A percentile compares a stretch with the other conserved stretches of the same genome.
Conservation (phyloP, 2,797 vertebrate species). For the Galagoides demidoff region DNA sequence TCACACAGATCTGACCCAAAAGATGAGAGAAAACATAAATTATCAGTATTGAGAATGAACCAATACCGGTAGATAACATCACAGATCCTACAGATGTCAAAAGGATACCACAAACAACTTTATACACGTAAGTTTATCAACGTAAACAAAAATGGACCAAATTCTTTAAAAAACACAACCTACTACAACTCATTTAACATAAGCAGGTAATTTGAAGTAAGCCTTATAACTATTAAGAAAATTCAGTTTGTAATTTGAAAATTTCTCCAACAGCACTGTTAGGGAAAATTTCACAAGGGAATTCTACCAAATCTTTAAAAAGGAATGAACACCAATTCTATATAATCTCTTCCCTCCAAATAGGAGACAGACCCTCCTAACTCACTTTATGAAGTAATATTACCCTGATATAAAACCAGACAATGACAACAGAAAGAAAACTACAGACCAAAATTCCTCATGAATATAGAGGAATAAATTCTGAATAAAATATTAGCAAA, state of each 20-base stretch:
- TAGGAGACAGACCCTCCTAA: not conserved
- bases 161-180: slow-evolving; percentile 4
- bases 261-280: not conserved
- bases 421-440: not conserved
- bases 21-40: not conserved
- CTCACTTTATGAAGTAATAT: not conserved
- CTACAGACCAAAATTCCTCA: not conserved
- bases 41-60: not conserved
- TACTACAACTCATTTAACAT: not conserved
- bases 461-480: not conserved
- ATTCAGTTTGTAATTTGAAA: not conserved
- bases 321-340: not conserved
- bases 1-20: not conserved
- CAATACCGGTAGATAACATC: not conserved
- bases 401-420: not conserved
- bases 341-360: not conserved
- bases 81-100: not conserved
- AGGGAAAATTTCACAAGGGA: not conserved
- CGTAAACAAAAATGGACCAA: not conserved
- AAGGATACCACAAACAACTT: not conserved
- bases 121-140: not conserved
- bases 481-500: not conserved
- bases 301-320: not conserved
- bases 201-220: not conserved
- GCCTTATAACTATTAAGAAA: not conserved